Evolutionary conservation across 2,888 invertebrate genomes (phyloP).

Genomic region (Ophion ellenae): DNA sequence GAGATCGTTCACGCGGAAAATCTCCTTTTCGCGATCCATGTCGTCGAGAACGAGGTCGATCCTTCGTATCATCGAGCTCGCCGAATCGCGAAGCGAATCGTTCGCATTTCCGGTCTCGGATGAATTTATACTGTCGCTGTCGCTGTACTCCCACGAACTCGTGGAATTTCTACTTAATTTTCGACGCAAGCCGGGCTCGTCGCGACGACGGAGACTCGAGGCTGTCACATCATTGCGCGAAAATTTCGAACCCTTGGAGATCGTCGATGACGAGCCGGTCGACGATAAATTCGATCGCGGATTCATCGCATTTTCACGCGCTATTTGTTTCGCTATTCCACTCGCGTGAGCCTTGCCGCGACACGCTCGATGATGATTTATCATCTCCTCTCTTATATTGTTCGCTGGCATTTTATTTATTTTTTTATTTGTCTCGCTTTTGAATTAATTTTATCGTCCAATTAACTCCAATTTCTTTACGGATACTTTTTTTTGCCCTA

Average conservation of each 20-base stretch:
- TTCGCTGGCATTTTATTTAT: conserved; percentile 82
- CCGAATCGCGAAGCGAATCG: conserved; percentile 67
- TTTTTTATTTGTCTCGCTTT: not conserved
- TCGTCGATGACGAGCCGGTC: conserved; percentile 73
- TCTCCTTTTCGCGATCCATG: conserved; percentile 67
- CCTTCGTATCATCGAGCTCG: conserved; percentile 71
- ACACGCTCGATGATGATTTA: conserved; percentile 88
- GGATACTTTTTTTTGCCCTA: not conserved
- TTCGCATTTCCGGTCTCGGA: conserved; percentile 75
- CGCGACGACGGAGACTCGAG: conserved; percentile 81
- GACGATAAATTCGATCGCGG: conserved; percentile 68
- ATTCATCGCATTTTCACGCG: conserved; percentile 84
- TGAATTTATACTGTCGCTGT: conserved; percentile 87
- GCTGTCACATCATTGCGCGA: conserved; percentile 31
- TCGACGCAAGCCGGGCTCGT: conserved; percentile 83
- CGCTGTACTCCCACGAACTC: conserved; percentile 88
- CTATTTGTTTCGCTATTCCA: conserved; percentile 86
- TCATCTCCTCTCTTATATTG: conserved; percentile 82
- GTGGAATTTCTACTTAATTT: conserved; percentile 87
- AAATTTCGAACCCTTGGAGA: conserved; percentile 57
- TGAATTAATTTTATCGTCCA: conserved; percentile 10
- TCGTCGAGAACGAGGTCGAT: conserved; percentile 75
- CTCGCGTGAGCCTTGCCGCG: conserved; percentile 91
- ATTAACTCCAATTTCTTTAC: not conserved
- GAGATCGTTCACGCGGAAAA: conserved; percentile 22